phyloP scores from a whole-genome alignment of 2,888 invertebrate species.

The Odontocolon sp. region DNA sequence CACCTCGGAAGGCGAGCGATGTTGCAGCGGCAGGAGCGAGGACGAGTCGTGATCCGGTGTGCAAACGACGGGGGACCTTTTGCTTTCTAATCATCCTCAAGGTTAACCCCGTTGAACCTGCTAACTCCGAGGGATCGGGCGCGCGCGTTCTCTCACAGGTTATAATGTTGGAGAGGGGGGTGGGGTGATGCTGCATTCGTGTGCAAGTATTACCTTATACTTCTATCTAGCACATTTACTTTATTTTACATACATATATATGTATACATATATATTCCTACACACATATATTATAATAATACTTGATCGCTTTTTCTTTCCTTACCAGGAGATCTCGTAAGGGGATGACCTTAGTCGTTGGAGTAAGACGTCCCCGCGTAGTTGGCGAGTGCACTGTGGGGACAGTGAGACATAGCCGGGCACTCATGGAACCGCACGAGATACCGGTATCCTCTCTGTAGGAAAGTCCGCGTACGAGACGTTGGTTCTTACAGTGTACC shows the following conservation, averaged over 20 bases:
- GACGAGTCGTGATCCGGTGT: slow-evolving; percentile 77
- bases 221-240: too few species aligned
- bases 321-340: slow-evolving; percentile 27
- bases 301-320: slow-evolving; percentile 26
- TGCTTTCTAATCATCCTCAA: slow-evolving; percentile 80
- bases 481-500: slow-evolving; percentile 30
- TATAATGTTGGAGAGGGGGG: background rate
- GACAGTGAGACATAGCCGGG: slow-evolving; percentile 12
- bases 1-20: background rate
- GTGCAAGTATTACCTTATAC: slow-evolving; percentile 30
- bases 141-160: slow-evolving; percentile 49
- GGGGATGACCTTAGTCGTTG: slow-evolving; percentile 55
- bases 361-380: slow-evolving; percentile 57
- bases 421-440: slow-evolving; percentile 27
- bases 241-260: background rate
- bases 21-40: slow-evolving; percentile 67
- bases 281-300: slow-evolving; percentile 32
- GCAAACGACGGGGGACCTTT: slow-evolving; percentile 75
- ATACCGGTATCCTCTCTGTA: slow-evolving; percentile 45
- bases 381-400: slow-evolving; percentile 19
- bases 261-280: background rate
- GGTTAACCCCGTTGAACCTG: slow-evolving; percentile 78
- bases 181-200: slow-evolving; percentile 28
- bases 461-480: slow-evolving; percentile 19
- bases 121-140: slow-evolving; percentile 53